Evolutionary conservation across 2,888 invertebrate genomes (phyloP).

Genomic region (Latheticus oryzae): DNA sequence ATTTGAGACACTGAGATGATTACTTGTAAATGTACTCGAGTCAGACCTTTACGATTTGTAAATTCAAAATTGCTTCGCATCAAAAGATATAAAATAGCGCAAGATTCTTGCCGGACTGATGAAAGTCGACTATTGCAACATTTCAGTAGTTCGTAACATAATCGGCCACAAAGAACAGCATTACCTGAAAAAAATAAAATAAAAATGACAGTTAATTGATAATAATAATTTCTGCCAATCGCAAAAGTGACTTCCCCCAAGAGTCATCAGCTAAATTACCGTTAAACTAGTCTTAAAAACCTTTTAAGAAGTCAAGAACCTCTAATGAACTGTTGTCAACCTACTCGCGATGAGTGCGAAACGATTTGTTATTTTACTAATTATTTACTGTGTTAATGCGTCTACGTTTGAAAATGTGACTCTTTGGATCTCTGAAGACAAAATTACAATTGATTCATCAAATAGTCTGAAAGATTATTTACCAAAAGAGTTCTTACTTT

Average conservation of each 20-base stretch:
- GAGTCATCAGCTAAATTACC: neutral
- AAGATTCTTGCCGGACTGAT: constrained; percentile 88
- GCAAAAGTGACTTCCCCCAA: too few relatives aligned
- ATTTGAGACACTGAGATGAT: constrained; percentile 96
- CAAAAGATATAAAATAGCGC: constrained; percentile 89
- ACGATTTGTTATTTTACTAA: too few relatives aligned
- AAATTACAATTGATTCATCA: constrained; percentile 1
- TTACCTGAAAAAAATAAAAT: constrained; percentile 69
- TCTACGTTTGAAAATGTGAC: constrained; percentile 20
- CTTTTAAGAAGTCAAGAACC: constrained; percentile 8
- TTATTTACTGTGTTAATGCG: too few relatives aligned
- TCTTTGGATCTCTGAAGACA: neutral
- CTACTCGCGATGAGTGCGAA: constrained; percentile 2
- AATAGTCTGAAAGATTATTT: constrained; percentile 5
- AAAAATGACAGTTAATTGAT: neutral
- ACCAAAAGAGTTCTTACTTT: neutral
- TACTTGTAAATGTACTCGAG: constrained; percentile 91
- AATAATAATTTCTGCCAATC: constrained; percentile 1
- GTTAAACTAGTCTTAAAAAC: constrained; percentile 1
- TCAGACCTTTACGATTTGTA: constrained; percentile 83
- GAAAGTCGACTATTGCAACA: constrained; percentile 89
- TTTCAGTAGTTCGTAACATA: constrained; percentile 83
- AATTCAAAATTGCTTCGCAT: constrained; percentile 97
- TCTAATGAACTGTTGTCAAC: constrained; percentile 2
- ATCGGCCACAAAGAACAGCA: constrained; percentile 81